Conservation (phyloP, 2,113 vertebrate genomes). For the Propithecus coquereli region DNA sequence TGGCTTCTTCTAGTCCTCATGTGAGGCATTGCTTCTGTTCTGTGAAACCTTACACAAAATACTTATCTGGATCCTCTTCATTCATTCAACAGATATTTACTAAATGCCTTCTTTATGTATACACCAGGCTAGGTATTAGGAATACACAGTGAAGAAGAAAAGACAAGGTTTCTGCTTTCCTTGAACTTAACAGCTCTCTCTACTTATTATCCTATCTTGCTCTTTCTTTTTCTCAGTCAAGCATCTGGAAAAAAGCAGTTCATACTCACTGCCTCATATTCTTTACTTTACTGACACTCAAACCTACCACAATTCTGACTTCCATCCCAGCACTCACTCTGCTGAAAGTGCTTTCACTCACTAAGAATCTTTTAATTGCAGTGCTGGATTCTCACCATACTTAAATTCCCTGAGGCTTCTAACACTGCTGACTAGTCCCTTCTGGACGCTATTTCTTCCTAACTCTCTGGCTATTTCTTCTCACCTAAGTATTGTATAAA, state of each 20-base stretch:
- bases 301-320: background rate
- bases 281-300: background rate
- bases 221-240: background rate
- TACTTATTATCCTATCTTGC: background rate
- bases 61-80: background rate
- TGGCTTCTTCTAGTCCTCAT: background rate
- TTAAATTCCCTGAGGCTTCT: background rate
- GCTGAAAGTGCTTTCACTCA: background rate
- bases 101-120: background rate
- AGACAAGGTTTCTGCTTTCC: background rate
- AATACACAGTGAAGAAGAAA: background rate
- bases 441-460: background rate
- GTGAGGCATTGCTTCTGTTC: background rate
- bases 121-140: background rate
- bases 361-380: background rate
- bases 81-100: constrained; percentile 4
- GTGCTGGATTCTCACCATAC: background rate
- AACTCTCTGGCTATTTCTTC: background rate
- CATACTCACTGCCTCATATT: background rate
- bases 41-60: background rate
- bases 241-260: background rate
- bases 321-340: background rate
- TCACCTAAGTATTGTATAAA: background rate
- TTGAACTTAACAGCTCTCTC: background rate
- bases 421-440: background rate